Conservation (phyloP, 2,888 invertebrate genomes). For the Eulithis prunata region DNA sequence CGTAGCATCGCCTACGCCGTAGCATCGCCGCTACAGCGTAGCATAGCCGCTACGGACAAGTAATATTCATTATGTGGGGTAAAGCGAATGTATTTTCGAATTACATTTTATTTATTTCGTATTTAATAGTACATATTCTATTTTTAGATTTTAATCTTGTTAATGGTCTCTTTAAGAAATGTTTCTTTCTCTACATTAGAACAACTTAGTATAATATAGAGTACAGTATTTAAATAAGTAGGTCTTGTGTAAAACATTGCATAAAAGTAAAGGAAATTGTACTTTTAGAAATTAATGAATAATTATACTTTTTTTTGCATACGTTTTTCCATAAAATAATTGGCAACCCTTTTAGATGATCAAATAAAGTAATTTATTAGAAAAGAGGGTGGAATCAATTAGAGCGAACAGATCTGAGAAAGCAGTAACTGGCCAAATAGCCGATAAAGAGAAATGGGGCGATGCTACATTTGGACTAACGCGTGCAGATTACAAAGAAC, state of each 20-base stretch:
- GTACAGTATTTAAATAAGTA: too few relatives aligned
- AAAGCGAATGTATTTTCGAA: slow-evolving; percentile 26
- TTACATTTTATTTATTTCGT: slow-evolving; percentile 14
- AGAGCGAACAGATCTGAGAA: slow-evolving; percentile 67
- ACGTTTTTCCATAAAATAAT: slow-evolving; percentile 17
- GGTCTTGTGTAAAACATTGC: too few relatives aligned
- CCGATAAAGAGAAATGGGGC: slow-evolving; percentile 77
- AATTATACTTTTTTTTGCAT: neutral
- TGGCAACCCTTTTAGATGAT: slow-evolving; percentile 44
- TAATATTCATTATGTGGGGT: slow-evolving; percentile 37
- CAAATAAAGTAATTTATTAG: slow-evolving; percentile 57
- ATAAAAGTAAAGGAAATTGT: too few relatives aligned
- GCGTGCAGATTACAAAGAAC: slow-evolving; percentile 56
- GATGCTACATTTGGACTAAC: slow-evolving; percentile 60
- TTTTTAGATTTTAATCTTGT: neutral
- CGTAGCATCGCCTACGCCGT: slow-evolving; percentile 43
- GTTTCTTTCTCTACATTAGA: neutral
- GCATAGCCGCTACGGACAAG: slow-evolving; percentile 44
- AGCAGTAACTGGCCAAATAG: slow-evolving; percentile 68
- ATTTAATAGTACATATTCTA: neutral
- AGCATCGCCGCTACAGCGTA: slow-evolving; percentile 44
- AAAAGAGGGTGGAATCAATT: slow-evolving; percentile 69
- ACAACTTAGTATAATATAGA: too few relatives aligned
- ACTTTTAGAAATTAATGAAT: too few relatives aligned
- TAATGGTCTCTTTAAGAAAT: neutral